A percentile compares a stretch with the other conserved stretches of the same genome.
phyloP scores from a whole-genome alignment of 2,113 vertebrate species.

The Phylloscopus whistleri region DNA sequence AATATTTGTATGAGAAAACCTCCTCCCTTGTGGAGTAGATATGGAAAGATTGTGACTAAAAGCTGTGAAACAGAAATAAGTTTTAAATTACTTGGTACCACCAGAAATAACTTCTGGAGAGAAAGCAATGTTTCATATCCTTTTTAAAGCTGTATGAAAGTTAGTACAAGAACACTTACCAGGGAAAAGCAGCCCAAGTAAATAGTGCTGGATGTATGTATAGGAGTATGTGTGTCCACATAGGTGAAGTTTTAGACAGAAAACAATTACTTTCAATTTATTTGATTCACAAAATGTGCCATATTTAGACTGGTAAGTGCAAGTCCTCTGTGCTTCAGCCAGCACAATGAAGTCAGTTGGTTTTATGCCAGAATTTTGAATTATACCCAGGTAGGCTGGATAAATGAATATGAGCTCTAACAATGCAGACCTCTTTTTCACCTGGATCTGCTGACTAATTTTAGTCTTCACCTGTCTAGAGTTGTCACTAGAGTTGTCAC shows the following conservation, averaged over 20 bases:
- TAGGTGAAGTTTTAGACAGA: neutral
- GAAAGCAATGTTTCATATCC: neutral
- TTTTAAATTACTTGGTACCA: neutral
- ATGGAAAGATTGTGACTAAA: neutral
- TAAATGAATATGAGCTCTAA: neutral
- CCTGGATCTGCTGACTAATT: neutral
- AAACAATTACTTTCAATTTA: neutral
- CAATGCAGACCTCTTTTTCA: neutral
- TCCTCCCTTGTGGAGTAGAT: neutral
- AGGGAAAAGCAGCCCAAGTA: neutral
- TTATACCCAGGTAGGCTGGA: neutral
- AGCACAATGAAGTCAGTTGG: neutral
- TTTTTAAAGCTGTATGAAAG: neutral
- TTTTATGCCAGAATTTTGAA: neutral
- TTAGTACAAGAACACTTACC: neutral
- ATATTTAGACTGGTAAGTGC: neutral
- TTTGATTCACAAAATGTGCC: neutral
- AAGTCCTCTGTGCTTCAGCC: neutral
- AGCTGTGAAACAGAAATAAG: neutral
- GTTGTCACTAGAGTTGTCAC: neutral
- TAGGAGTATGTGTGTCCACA: neutral
- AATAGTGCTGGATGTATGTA: neutral
- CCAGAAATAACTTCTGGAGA: neutral
- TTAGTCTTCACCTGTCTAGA: neutral
- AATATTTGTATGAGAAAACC: neutral